Evolutionary conservation across 2,113 vertebrate species (phyloP).

Genomic region (Uria aalge): DNA sequence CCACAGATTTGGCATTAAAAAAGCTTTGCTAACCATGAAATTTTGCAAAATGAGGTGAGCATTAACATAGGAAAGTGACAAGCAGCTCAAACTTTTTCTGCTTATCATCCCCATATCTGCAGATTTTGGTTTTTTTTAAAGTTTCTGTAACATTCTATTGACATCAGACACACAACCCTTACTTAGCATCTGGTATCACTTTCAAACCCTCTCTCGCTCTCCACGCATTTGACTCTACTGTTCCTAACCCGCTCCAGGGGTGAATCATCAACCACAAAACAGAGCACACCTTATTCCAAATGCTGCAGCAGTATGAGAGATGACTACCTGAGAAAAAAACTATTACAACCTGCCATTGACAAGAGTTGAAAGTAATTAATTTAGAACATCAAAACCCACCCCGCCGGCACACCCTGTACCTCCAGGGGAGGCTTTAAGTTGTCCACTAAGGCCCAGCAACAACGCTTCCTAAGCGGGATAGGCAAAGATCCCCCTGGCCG

Average conservation of each 20-base stretch:
- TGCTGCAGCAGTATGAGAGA: accelerated
- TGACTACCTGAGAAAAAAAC: not conserved
- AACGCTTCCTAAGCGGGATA: accelerated
- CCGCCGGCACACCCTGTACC: not conserved
- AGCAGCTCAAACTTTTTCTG: not conserved
- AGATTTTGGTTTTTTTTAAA: no score
- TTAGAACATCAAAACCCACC: not conserved
- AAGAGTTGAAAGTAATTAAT: not conserved
- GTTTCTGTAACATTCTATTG: not conserved
- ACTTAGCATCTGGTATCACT: not conserved
- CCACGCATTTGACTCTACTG: accelerated
- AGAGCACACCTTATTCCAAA: no score
- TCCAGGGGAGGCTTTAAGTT: accelerated
- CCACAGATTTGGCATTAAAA: not conserved
- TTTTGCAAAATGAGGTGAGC: not conserved
- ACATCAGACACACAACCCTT: not conserved
- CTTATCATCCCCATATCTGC: accelerated
- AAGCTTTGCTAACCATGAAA: not conserved
- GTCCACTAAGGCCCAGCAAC: not conserved
- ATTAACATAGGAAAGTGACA: not conserved
- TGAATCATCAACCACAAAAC: not conserved
- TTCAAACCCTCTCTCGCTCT: not conserved
- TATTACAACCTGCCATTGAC: accelerated
- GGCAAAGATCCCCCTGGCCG: accelerated
- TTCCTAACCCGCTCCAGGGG: not conserved